Base-by-base conservation (phyloP, 2,888 invertebrate species). In the Eristalis arbustorum region DNA sequence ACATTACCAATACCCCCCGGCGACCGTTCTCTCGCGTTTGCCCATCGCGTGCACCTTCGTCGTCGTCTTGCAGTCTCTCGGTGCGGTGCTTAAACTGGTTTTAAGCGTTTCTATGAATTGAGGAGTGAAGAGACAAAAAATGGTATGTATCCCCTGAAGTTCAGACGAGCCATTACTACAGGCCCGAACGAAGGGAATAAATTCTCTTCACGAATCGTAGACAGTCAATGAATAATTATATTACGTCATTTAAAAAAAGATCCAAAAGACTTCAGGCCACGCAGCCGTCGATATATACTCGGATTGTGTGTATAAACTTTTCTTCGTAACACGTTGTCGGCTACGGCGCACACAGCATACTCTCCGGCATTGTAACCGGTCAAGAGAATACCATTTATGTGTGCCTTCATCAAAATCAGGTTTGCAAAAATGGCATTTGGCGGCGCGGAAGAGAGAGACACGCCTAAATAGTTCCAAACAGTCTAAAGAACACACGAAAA, bases 201-300 rank as follows among this genome's bases (percentile, higher is more conserved):
- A 80, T 80, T 75, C 76, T 56, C 68, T 61, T 68, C 76, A 68
- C 82, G 68, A 74, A 67, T 78, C 57, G 72, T 67, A 80, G 84
- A 84, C 79, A 73, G 69, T 87, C 87, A 83, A 82, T 87, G 85
- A 87, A 83, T 79, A 75, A 71, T 74, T 56, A 63, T 75, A 78
- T 83, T 82, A 83, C 87, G 87, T 87, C 87, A 87, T 74, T 69
- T 69, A 64, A 64, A 49, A 68, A 68, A 56, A 57, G 37, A 37
- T 37, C 37, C 37, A 49, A 62, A 34, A 22, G 49, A n/a, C 42
- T n/a, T 66, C 49, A 22, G 64, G 56, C 28, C 69, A 71, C 25
- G 49, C 74, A 66, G 31, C 72, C 10, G 59, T 31, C 71, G 71
- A 40, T 23, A 57, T n/a, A n/a, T n/a, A n/a, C n/a, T 14, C 61